A percentile compares a stretch with the other conserved stretches of the same genome.
Conservation (phyloP, 2,797 vertebrate species). For the Pangasius larnaudii region DNA sequence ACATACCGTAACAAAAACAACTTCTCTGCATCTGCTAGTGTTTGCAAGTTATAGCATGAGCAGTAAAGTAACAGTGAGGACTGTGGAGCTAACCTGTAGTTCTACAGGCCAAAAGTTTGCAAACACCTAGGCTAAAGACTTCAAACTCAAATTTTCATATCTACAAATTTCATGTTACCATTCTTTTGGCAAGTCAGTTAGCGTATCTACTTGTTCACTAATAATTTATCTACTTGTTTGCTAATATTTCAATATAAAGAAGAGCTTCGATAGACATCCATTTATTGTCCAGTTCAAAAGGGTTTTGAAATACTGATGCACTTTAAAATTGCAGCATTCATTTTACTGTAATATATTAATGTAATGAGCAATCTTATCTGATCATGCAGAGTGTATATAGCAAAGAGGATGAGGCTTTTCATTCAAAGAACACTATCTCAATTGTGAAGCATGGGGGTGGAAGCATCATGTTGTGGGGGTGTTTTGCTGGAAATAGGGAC, state of each 20-base stretch:
- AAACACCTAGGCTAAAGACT: not conserved
- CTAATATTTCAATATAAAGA: too few species aligned
- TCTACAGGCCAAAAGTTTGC: not conserved
- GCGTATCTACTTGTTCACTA: not conserved
- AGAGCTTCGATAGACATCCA: too few species aligned
- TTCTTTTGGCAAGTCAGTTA: not conserved
- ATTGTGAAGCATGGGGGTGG: not conserved
- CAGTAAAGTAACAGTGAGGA: not conserved
- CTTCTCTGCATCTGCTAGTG: not conserved
- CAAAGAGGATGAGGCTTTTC: too few species aligned
- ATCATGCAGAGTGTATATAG: not conserved
- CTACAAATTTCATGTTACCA: not conserved
- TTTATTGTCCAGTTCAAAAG: too few species aligned
- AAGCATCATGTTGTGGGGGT: not conserved
- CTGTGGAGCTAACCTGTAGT: not conserved
- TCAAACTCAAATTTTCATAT: not conserved
- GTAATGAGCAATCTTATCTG: too few species aligned
- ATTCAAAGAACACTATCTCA: not conserved
- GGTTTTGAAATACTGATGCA: too few species aligned
- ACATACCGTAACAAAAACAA: not conserved
- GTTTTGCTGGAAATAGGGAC: not conserved
- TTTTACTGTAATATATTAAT: too few species aligned
- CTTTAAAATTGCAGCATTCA: too few species aligned
- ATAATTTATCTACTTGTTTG: too few species aligned
- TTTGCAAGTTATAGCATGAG: not conserved